Base-by-base conservation (phyloP, 2,888 invertebrate species). In the Cinara cedri region DNA sequence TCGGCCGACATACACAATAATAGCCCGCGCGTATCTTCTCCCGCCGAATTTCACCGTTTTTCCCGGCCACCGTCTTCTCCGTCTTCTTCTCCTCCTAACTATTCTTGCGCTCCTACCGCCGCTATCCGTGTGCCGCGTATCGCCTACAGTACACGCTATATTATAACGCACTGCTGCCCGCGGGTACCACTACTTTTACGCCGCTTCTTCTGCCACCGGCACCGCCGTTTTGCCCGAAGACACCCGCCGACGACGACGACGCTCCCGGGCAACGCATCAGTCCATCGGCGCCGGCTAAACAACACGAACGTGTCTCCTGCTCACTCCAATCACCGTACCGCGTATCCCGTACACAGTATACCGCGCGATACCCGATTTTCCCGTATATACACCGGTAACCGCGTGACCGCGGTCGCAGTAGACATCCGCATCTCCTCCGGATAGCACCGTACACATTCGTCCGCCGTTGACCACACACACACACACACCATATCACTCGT, bases 231-330 rank as follows among this genome's bases (percentile, higher is more conserved):
- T 51, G 19, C 3, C 24, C 13, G 51, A n/a, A 49, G 66, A 66
- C 66, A 24, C 21, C 42, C 71, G 71, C 55, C 34, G 44, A 44
- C 55, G 26, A 34, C 46, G 51, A 63, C 44, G 42, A 63, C 26
- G 68, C n/a, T 46, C 26, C 26, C 16, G 42, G 49, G 21, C 46
- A 26, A 42, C 49, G 8, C 19, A 16, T 60, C 76, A 78, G 76
- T 78, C 66, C 76, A 51, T 49, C 76, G 68, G 60, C 76, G 68
- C 21, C 57, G 68, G 16, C 76, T 21, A 78, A 49, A 78, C 68
- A 19, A n/a, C 60, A 68, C 26, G 19, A 57, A 78, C 76, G 76
- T 72, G 57, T 46, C 44, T 44, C 21, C 49, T n/a, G 4, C 51
- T 34, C 34, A 4, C 34, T 34, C 54, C n/a, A 9, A n/a, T 54